A percentile compares a stretch with the other conserved stretches of the same genome.
Conservation (phyloP, 2,888 invertebrate genomes). For the Syrphus vitripennis region DNA sequence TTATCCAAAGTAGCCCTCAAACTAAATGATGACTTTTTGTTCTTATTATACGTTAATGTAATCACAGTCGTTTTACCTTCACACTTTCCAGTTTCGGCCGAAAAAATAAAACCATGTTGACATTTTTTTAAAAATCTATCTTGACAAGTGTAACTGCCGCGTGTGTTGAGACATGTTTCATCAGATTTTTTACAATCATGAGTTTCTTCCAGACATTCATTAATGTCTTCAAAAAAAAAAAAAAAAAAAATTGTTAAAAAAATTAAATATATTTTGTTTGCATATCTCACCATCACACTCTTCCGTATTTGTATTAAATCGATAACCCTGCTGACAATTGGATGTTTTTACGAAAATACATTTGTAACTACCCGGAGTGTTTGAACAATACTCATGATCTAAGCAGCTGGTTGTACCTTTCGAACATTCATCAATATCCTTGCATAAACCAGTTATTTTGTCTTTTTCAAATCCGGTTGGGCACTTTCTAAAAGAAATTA, state of each 20-base stretch:
- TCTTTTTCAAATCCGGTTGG: slow-evolving; percentile 81
- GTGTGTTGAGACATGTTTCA: slow-evolving; percentile 87
- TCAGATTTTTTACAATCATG: slow-evolving; percentile 86
- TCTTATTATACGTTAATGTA: not conserved
- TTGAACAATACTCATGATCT: slow-evolving; percentile 84
- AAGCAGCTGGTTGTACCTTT: slow-evolving; percentile 86
- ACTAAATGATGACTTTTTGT: not conserved
- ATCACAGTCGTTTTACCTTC: slow-evolving; percentile 81
- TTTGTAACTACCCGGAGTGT: slow-evolving; percentile 86
- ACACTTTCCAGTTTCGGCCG: slow-evolving; percentile 82
- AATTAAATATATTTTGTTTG: not conserved
- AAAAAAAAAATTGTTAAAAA: not conserved
- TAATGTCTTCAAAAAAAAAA: slow-evolving; percentile 83
- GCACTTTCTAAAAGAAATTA: slow-evolving; percentile 76
- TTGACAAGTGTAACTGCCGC: slow-evolving; percentile 87
- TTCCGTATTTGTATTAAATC: slow-evolving; percentile 82
- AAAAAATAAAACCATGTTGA: slow-evolving; percentile 85
- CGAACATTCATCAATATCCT: slow-evolving; percentile 88
- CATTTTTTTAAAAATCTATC: slow-evolving; percentile 85
- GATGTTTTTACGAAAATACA: slow-evolving; percentile 81
- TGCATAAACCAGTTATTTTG: slow-evolving; percentile 79
- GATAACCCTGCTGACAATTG: slow-evolving; percentile 82
- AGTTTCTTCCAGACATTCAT: slow-evolving; percentile 86
- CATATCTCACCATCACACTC: slow-evolving; percentile 84
- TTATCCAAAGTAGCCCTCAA: no score